phyloP scores from a whole-genome alignment of 2,113 vertebrate species.

The Cichladusa arquata region DNA sequence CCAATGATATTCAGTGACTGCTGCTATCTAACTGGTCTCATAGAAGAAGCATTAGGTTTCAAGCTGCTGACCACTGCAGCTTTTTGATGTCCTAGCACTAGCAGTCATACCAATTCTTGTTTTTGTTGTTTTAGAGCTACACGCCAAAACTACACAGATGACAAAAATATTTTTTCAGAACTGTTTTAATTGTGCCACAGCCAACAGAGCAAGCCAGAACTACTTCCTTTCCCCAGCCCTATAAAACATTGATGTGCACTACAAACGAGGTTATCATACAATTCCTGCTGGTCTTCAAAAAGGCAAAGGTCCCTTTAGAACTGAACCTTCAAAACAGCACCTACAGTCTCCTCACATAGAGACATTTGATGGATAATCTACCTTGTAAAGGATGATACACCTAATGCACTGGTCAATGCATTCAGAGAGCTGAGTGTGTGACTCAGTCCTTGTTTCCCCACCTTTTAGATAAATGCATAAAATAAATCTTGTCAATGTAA shows the following conservation, averaged over 20 bases:
- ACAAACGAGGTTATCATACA: background rate
- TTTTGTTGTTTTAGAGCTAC: background rate
- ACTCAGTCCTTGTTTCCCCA: background rate
- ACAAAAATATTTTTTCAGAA: background rate
- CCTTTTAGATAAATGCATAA: background rate
- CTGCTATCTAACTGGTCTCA: background rate
- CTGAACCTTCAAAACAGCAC: background rate
- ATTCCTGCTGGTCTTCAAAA: background rate
- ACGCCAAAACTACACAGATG: background rate
- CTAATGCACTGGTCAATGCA: background rate
- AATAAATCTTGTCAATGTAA: background rate
- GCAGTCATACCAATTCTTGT: background rate
- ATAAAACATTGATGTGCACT: background rate
- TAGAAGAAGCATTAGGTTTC: background rate
- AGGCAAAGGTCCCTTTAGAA: background rate
- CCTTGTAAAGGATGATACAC: background rate
- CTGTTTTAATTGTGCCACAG: background rate
- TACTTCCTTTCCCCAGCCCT: background rate
- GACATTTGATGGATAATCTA: background rate
- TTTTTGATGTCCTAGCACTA: background rate
- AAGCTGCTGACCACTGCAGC: background rate
- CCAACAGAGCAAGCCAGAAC: background rate
- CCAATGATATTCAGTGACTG: background rate
- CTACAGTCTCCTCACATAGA: background rate
- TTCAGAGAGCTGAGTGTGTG: background rate